Evolutionary conservation across 2,797 vertebrate species (phyloP).

Genomic region (Semaprochilodus insignis): DNA sequence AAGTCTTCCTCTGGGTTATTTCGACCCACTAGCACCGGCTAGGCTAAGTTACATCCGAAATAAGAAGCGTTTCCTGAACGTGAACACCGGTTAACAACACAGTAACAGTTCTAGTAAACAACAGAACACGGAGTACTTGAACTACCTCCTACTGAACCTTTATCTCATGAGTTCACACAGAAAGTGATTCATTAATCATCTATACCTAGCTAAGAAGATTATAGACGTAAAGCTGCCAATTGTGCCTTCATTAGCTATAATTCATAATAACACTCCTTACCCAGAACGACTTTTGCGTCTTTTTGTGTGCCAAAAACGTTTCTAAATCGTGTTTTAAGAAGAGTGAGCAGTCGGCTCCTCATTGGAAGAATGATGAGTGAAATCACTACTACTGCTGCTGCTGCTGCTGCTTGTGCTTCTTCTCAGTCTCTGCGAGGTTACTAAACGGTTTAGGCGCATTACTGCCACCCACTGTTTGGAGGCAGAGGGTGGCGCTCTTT

Average conservation of each 20-base stretch:
- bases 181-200: too few relatives aligned
- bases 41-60: too few relatives aligned
- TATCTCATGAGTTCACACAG: too few relatives aligned
- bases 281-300: slow-evolving; percentile 18
- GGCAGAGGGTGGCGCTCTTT: neutral
- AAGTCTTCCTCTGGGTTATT: too few relatives aligned
- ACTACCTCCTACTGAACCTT: too few relatives aligned
- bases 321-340: slow-evolving; percentile 6
- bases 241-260: neutral
- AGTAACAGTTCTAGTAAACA: too few relatives aligned
- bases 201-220: neutral
- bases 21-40: too few relatives aligned
- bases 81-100: too few relatives aligned
- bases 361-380: neutral
- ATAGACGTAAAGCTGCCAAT: neutral
- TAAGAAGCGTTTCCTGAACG: too few relatives aligned
- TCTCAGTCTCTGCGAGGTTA: neutral
- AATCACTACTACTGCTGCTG: neutral
- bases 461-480: slow-evolving; percentile 43
- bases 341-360: slow-evolving; percentile 21
- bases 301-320: slow-evolving; percentile 13
- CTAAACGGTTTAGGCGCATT: neutral
- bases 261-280: slow-evolving; percentile 35
- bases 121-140: too few relatives aligned
- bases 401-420: slow-evolving; percentile 40